These are phyloP conservation scores for Drosophila melanosoma DNA, from an alignment of 2,888 invertebrate genomes.

Conservation along the genomic window DNA sequence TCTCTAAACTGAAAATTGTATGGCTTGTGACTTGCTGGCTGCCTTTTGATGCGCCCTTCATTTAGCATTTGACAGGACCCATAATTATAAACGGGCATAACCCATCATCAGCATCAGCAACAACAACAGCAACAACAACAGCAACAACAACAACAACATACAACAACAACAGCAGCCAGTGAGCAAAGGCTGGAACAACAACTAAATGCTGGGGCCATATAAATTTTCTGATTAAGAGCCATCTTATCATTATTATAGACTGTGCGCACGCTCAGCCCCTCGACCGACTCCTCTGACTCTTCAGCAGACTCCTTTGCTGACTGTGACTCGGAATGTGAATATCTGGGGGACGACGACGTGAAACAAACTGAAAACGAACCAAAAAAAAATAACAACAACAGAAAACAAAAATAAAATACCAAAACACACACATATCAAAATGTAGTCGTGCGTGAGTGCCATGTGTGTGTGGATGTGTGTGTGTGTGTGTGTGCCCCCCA, in stretches of 20 bases:
- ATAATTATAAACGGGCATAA: slow-evolving; percentile 84
- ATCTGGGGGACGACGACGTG: slow-evolving; percentile 21
- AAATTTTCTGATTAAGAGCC: slow-evolving; percentile 85
- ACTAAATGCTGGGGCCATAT: slow-evolving; percentile 81
- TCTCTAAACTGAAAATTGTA: slow-evolving; percentile 66
- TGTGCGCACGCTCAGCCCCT: slow-evolving; percentile 73
- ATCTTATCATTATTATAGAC: slow-evolving; percentile 84
- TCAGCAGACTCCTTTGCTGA: slow-evolving; percentile 9
- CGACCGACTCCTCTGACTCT: slow-evolving; percentile 23
- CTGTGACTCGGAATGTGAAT: slow-evolving; percentile 1
- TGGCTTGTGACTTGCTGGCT: slow-evolving; percentile 56
- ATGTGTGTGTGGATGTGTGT: slow-evolving; percentile 33
- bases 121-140: slow-evolving; percentile 3
- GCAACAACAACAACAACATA: background rate
- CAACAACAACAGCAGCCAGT: slow-evolving; percentile 16
- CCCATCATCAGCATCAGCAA: slow-evolving; percentile 80
- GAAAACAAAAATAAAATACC: slow-evolving; percentile 58
- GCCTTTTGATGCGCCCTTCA: slow-evolving; percentile 76
- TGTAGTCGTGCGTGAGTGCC: slow-evolving; percentile 63
- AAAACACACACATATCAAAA: slow-evolving; percentile 57
- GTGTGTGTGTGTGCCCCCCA: slow-evolving; percentile 9
- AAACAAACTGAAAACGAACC: slow-evolving; percentile 32
- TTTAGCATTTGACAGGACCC: slow-evolving; percentile 84
- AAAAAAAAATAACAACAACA: slow-evolving; percentile 3
- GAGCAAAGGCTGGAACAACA: slow-evolving; percentile 51